A percentile compares a stretch with the other conserved stretches of the same genome.
These are phyloP conservation scores for Pheosia gnoma DNA, from an alignment of 2,888 invertebrate genomes.

Conservation along the genomic window DNA sequence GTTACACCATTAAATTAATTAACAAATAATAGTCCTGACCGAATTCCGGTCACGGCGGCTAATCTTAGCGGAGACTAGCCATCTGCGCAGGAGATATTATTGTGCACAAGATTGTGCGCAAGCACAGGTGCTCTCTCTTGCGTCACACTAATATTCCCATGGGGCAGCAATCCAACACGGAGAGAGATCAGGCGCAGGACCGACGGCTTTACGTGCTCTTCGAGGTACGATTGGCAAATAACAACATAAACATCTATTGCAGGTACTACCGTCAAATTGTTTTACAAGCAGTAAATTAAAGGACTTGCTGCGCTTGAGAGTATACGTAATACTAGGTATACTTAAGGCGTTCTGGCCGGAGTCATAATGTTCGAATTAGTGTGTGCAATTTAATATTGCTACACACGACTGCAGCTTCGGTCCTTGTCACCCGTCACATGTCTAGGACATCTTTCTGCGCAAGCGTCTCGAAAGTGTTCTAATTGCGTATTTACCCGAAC, in stretches of 20 bases:
- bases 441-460: slow-evolving; percentile 50
- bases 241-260: not conserved
- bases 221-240: too few relatives aligned
- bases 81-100: too few relatives aligned
- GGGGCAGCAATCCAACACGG: too few relatives aligned
- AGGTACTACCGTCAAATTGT: not conserved
- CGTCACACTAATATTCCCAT: too few relatives aligned
- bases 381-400: not conserved
- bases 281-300: not conserved
- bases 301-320: not conserved
- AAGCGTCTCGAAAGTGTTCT: slow-evolving; percentile 59
- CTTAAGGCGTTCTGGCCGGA: not conserved
- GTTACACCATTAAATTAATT: too few relatives aligned
- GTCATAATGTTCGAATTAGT: not conserved
- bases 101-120: too few relatives aligned
- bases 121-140: too few relatives aligned
- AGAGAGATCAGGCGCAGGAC: too few relatives aligned
- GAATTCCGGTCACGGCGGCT: too few relatives aligned
- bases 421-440: slow-evolving; percentile 34
- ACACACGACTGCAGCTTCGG: not conserved
- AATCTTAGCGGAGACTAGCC: too few relatives aligned
- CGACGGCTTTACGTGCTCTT: too few relatives aligned
- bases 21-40: too few relatives aligned
- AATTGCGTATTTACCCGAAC: slow-evolving; percentile 49
- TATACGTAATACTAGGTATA: not conserved